These are phyloP conservation scores for Zaprionus capensis DNA, from an alignment of 1,140 invertebrate species.

Conservation along the genomic window DNA sequence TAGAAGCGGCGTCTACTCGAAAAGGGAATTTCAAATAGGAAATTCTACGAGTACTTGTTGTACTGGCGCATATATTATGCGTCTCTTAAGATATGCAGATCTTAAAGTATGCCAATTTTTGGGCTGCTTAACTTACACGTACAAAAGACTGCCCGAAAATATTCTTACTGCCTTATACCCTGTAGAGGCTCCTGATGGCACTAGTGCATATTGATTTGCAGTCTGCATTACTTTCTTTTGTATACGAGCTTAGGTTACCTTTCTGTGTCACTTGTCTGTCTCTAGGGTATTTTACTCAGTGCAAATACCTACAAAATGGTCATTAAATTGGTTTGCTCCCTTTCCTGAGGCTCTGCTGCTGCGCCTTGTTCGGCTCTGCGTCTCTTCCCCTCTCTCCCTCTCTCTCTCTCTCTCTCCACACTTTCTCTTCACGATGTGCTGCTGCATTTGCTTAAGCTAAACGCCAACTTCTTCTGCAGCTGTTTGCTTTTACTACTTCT, in stretches of 20 bases:
- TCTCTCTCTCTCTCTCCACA: background rate
- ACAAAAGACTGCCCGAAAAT: background rate
- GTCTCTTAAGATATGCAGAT: background rate
- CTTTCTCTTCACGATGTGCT: background rate
- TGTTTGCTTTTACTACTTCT: conserved; percentile 59
- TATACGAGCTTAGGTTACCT: background rate
- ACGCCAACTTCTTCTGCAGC: conserved; percentile 65
- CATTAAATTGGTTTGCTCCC: conserved; percentile 67
- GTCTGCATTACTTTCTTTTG: background rate
- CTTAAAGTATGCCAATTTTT: background rate
- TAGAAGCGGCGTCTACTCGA: background rate
- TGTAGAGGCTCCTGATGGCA: background rate
- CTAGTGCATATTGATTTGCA: background rate
- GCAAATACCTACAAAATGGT: conserved; percentile 55
- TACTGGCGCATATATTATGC: background rate
- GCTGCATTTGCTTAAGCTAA: conserved; percentile 73
- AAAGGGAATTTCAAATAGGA: background rate
- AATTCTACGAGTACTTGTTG: background rate
- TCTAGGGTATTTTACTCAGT: conserved; percentile 19
- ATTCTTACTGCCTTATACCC: background rate
- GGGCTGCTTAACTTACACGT: background rate
- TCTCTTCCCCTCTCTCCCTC: background rate
- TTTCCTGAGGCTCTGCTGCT: conserved; percentile 9
- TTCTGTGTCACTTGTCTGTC: background rate
- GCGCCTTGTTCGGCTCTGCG: background rate